Evolutionary conservation across 2,888 invertebrate species (phyloP), one percentile per base, ranked within the genome.

Genomic region (Aphodius sticticus): DNA sequence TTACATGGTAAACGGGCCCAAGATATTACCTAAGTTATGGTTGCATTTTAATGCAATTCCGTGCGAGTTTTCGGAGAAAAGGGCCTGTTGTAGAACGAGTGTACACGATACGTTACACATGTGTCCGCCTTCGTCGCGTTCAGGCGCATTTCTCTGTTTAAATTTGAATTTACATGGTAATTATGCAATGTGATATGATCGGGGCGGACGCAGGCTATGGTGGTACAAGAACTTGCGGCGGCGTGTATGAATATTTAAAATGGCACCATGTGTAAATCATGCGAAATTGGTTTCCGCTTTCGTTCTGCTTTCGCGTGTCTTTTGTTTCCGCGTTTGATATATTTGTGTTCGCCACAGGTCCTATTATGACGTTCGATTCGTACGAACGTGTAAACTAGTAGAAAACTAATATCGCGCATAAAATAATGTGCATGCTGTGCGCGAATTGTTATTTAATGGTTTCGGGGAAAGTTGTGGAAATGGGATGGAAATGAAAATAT

Each of bases 231-330:
- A 26, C 26, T 7, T 14, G 35, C 72, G 7, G 16, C 72, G 72
- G 1, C 26, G 36, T 35, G 74, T 74, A 74, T 74, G 74, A 74
- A 74, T 74, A 74, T 74, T 74, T 74, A 74, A 53, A 53, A 74
- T 35, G 37, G n/a, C 26, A 74, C n/a, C 36, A n/a, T 35, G 36
- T 36, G 16, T 71, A 71, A 71, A 71, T 71, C 71, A 71, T 16
- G 12, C 71, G 16, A 74, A 74, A 74, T 74, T 74, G n/a, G 74
- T 74, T 74, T 74, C 74, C 74, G 74, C 15, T 74, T 74, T 74
- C 74, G 26, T 26, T 16, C 7, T 35, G 71, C 37, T 74, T 74
- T 74, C 74, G 1, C n/a, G 72, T 26, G 72, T 14, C 53, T 53
- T 53, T 53, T 53, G 53, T 53, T 53, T 15, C 72, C 26, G 72